These are phyloP conservation scores for Mesoligia furuncula DNA, from an alignment of 2,888 invertebrate species.

Conservation along the genomic window DNA sequence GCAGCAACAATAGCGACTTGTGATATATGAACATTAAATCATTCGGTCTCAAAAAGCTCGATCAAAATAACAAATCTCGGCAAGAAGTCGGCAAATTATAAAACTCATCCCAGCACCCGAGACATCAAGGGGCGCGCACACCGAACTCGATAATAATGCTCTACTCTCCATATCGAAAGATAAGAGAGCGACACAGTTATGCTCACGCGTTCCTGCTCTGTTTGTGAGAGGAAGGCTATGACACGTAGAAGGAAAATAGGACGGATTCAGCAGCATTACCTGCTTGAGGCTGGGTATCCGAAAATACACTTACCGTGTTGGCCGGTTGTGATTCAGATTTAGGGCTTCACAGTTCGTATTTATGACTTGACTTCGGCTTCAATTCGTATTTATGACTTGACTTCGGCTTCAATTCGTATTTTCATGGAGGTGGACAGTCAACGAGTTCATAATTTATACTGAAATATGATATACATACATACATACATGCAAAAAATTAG, in stretches of 20 bases:
- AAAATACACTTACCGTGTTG: constrained; percentile 13
- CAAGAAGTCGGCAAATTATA: neutral
- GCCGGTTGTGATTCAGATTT: neutral
- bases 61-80: neutral
- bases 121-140: neutral
- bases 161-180: neutral
- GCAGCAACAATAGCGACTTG: neutral
- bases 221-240: neutral
- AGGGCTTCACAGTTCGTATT: neutral
- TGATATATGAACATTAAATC: neutral
- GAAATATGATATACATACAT: neutral
- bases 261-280: neutral
- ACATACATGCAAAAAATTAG: too few species aligned
- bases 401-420: neutral
- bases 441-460: neutral
- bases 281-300: neutral
- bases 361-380: neutral
- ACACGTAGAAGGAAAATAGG: neutral
- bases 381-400: neutral
- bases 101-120: neutral
- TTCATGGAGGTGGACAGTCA: neutral
- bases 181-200: too few species aligned
- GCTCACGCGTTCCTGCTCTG: too few species aligned
- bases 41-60: neutral
- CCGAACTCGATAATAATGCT: neutral